Percentiles rank a stretch among this genome's conserved stretches.
These are phyloP conservation scores for Crypturellus undulatus DNA, from an alignment of 2,113 vertebrate species.

Conservation along the genomic window DNA sequence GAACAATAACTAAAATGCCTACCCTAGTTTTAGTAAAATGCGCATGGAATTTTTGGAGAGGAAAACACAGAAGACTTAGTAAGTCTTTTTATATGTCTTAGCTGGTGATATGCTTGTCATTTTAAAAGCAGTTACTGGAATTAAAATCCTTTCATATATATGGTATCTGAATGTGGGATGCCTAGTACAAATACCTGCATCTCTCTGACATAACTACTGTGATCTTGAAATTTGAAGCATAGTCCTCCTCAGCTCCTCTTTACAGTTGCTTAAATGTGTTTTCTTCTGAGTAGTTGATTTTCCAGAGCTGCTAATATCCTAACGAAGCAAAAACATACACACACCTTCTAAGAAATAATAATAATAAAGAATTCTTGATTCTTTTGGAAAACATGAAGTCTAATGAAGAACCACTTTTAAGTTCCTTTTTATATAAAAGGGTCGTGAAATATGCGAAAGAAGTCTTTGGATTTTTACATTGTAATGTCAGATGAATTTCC, in stretches of 20 bases:
- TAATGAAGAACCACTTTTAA: not conserved
- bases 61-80: not conserved
- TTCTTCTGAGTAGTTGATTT: not conserved
- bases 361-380: not conserved
- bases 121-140: not conserved
- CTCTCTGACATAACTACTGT: not conserved
- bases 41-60: not conserved
- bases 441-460: not conserved
- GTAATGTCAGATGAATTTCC: not conserved
- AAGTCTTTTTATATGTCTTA: not conserved
- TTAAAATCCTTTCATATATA: no score
- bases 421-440: not conserved
- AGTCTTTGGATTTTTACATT: not conserved
- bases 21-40: not conserved
- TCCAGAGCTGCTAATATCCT: not conserved
- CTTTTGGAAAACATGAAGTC: not conserved
- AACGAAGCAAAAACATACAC: not conserved
- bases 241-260: not conserved
- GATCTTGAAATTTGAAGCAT: not conserved
- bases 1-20: not conserved
- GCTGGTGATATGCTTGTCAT: not conserved
- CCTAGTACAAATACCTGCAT: not conserved
- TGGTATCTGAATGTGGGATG: not conserved
- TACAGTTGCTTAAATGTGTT: not conserved
- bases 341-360: not conserved